A percentile compares a stretch with the other conserved stretches of the same genome.
Evolutionary conservation across 2,113 vertebrate species (phyloP).

Genomic region (Sphyrna mokarran): DNA sequence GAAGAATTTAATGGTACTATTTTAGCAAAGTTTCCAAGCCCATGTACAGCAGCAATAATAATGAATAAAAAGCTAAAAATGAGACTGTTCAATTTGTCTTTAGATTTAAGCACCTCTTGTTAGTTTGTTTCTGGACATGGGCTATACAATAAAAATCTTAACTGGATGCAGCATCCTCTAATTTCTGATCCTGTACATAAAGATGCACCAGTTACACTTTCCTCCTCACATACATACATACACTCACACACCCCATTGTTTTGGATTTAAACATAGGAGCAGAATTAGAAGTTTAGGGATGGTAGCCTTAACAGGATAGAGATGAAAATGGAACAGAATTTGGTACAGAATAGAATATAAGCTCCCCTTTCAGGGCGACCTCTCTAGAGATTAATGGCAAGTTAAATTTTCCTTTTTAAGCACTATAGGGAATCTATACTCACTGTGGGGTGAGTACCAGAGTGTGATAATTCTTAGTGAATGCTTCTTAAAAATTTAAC

Average conservation of each 20-base stretch:
- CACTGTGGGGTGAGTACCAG: background rate
- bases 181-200: background rate
- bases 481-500: background rate
- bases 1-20: background rate
- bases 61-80: background rate
- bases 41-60: background rate
- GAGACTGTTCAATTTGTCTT: background rate
- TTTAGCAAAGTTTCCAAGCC: background rate
- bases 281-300: background rate
- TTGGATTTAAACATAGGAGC: background rate
- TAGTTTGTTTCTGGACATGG: background rate
- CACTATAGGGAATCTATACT: background rate
- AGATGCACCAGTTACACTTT: background rate
- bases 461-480: background rate
- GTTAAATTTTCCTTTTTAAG: background rate
- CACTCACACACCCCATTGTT: background rate
- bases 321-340: background rate
- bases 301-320: background rate
- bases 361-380: background rate
- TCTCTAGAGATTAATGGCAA: background rate
- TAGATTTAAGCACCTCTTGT: background rate
- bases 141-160: background rate
- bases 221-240: background rate
- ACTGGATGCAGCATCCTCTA: background rate
- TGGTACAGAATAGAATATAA: background rate